Percentiles rank a stretch among this genome's conserved stretches.
Conservation (phyloP, 2,888 invertebrate species). For the Temnothorax ravouxi region DNA sequence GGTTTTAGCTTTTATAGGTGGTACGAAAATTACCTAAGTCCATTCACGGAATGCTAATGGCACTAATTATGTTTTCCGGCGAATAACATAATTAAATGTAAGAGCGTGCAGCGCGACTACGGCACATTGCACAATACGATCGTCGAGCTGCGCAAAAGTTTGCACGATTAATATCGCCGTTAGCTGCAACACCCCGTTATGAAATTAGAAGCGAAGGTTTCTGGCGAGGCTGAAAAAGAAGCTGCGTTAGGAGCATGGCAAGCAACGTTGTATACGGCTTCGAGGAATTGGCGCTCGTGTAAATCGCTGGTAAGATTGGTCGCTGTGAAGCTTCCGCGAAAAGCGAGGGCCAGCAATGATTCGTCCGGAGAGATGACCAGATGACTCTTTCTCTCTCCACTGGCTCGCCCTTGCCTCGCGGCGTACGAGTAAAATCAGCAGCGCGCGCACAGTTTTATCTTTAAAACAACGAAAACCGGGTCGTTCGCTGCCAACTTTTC, state of each 20-base stretch:
- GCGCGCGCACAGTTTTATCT: slow-evolving; percentile 40
- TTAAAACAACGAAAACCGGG: slow-evolving; percentile 11
- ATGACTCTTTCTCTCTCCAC: background rate
- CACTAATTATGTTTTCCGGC: background rate
- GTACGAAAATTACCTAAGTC: background rate
- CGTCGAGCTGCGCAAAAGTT: background rate
- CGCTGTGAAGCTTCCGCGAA: background rate
- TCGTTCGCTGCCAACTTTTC: slow-evolving; percentile 41
- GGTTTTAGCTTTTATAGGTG: background rate
- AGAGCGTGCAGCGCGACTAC: background rate
- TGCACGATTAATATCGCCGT: background rate
- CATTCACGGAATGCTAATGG: background rate
- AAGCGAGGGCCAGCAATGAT: background rate
- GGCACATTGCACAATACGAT: background rate
- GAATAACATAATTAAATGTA: background rate
- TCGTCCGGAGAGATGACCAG: background rate
- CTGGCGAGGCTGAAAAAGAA: background rate
- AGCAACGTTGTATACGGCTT: slow-evolving; percentile 6
- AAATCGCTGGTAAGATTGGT: background rate
- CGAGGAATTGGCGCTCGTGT: background rate
- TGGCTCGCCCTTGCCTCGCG: slow-evolving; percentile 11
- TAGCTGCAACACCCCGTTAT: background rate
- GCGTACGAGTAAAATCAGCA: slow-evolving; percentile 16
- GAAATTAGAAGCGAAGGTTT: background rate
- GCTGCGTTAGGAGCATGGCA: background rate